phyloP scores from a whole-genome alignment of 2,888 invertebrate genomes.

The Pyrrhia umbra region DNA sequence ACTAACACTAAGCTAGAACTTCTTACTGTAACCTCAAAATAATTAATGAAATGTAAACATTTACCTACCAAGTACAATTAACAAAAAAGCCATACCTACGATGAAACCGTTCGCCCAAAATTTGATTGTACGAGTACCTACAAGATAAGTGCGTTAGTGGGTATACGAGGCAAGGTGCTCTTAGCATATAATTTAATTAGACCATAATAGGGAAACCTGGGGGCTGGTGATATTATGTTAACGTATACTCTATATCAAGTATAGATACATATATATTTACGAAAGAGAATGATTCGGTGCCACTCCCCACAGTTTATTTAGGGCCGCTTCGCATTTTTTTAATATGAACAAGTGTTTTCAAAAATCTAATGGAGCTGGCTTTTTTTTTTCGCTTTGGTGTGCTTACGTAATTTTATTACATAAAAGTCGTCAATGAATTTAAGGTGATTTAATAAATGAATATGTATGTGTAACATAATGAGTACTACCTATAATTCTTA shows the following conservation, averaged over 20 bases:
- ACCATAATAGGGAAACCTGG: slow-evolving; percentile 29
- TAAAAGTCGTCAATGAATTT: background rate
- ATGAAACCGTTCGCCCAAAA: slow-evolving; percentile 39
- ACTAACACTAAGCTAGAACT: background rate
- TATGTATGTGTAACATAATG: too few species aligned
- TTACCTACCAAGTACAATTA: background rate
- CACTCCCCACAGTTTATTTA: slow-evolving; percentile 39
- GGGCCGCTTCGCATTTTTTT: slow-evolving; percentile 45
- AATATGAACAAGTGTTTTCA: slow-evolving; percentile 38
- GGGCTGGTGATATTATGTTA: slow-evolving; percentile 25
- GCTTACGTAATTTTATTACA: slow-evolving; percentile 5
- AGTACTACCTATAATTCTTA: too few species aligned
- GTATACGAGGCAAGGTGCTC: slow-evolving; percentile 40
- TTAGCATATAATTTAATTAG: slow-evolving; percentile 52
- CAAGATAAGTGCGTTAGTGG: slow-evolving; percentile 32
- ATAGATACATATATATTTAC: background rate
- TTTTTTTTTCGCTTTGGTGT: slow-evolving; percentile 1
- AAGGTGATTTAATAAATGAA: too few species aligned
- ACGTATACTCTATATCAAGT: slow-evolving; percentile 14
- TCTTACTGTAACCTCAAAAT: background rate
- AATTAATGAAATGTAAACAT: slow-evolving; percentile 7
- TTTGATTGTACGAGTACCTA: slow-evolving; percentile 39
- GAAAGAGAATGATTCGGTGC: slow-evolving; percentile 26
- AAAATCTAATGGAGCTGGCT: slow-evolving; percentile 12
- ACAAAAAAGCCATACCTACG: slow-evolving; percentile 29